Evolutionary conservation across 2,888 invertebrate species (phyloP).

Genomic region (Cantharis nigra): DNA sequence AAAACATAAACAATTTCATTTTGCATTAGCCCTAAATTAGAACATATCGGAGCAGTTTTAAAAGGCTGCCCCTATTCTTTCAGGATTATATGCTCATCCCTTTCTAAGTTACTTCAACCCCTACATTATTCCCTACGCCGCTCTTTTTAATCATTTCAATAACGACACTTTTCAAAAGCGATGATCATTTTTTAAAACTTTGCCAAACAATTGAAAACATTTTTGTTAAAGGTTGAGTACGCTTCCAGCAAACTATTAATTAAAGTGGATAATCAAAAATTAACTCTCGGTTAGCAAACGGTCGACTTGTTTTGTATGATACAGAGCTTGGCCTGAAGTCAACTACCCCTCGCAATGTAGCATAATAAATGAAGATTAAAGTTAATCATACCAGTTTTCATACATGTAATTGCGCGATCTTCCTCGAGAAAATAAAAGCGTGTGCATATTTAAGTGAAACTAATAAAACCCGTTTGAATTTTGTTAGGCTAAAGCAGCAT

Average conservation of each 20-base stretch:
- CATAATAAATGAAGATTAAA: not conserved
- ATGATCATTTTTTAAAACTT: not conserved
- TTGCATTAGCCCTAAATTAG: not conserved
- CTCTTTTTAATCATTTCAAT: not conserved
- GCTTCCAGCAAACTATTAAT: not conserved
- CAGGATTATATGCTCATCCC: not conserved
- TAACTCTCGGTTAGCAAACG: not conserved
- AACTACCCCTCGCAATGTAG: not conserved
- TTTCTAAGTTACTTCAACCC: not conserved
- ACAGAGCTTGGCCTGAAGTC: not conserved
- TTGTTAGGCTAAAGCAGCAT: not conserved
- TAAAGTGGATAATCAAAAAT: not conserved
- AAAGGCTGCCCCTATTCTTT: not conserved
- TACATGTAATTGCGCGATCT: not conserved
- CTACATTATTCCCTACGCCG: not conserved
- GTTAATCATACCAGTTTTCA: not conserved
- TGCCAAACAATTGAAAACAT: not conserved
- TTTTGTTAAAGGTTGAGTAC: not conserved
- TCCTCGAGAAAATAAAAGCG: not conserved
- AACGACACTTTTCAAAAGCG: not conserved
- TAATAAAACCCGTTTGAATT: not conserved
- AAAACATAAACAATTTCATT: not conserved
- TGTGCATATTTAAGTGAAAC: not conserved
- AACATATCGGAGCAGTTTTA: not conserved
- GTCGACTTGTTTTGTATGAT: not conserved